Evolutionary conservation across 2,113 vertebrate species (phyloP), one percentile per base, ranked within the genome.

Genomic region (Passer montanus): DNA sequence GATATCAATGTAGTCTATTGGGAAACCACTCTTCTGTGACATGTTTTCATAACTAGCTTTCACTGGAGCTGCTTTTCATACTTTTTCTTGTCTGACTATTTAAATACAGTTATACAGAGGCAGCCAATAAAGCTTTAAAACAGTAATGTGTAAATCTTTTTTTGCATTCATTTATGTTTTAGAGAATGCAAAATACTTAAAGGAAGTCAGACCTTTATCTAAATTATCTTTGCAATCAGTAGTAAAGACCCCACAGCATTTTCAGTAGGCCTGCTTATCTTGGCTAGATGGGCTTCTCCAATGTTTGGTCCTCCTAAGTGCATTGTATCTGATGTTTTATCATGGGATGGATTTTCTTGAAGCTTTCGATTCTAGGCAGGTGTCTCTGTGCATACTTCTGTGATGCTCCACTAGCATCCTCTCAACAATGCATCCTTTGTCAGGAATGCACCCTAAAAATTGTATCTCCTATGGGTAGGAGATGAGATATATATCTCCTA

Each of bases 31-130:
- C 44, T 83, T 84, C 72, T 85, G 84, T 94, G 94, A 87, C 76
- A 63, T 94, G 67, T 96, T 97, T 90, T 94, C 52, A 44, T 87
- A 94, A 92, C 49, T 70, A 88, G 41, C 62, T 92, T 94, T 94
- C 58, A 52, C 14, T 63, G 28, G 64, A 82, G 68, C 15, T 27
- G 22, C 27, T 73, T 82, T 69, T 66, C n/a, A 21, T 23, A 23
- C 33, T 79, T 90, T 70, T 81, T 41, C 56, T 80, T 7, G 3
- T 43, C 47, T 73, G 49, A 41, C 50, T 76, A 7, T 90, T 73
- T 72, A 83, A 86, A 89, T 79, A 46, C 28, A 39, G 13, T 64
- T 87, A 52, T 26, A 52, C 9, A 53, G 44, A 84, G 53, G 27
- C 39, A 78, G 26, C 17, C 17, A 81, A 31, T 46, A 84, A 89